Evolutionary conservation across 2,797 vertebrate genomes (phyloP).

Genomic region (Telmatherina bonti): DNA sequence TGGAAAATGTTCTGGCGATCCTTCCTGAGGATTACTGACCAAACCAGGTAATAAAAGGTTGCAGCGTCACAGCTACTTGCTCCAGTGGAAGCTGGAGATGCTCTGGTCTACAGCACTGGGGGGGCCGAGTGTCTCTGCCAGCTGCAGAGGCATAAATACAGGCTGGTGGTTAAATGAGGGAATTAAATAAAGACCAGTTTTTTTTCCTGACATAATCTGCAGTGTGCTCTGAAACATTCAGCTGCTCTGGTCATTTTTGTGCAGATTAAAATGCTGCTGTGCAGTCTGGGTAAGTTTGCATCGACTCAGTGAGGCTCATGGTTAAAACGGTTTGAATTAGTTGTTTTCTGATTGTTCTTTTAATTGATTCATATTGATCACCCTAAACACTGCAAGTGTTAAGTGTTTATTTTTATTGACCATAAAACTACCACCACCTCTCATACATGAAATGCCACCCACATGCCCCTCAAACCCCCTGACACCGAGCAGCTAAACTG

Average conservation of each 20-base stretch:
- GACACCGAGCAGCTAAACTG: not conserved
- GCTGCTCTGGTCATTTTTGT: conserved; percentile 30
- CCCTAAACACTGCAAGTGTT: conserved; percentile 21
- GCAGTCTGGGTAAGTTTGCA: conserved; percentile 29
- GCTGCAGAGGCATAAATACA: conserved; percentile 52
- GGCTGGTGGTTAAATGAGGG: conserved; percentile 50
- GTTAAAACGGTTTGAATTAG: conserved; percentile 2
- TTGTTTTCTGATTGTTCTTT: conserved; percentile 18
- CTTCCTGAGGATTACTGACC: conserved; percentile 63
- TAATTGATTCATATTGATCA: conserved; percentile 23
- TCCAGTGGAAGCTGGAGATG: conserved; percentile 32
- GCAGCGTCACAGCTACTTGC: conserved; percentile 57
- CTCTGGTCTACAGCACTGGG: conserved; percentile 32
- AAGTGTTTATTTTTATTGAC: conserved; percentile 27
- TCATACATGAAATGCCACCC: conserved; percentile 5
- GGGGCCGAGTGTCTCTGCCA: conserved; percentile 49
- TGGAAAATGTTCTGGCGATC: conserved; percentile 28
- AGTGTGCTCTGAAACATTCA: conserved; percentile 24
- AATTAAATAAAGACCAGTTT: conserved; percentile 58
- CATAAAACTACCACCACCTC: conserved; percentile 5
- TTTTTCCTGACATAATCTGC: conserved; percentile 43
- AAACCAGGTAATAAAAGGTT: conserved; percentile 62
- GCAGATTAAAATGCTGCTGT: conserved; percentile 28
- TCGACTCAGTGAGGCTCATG: conserved; percentile 17
- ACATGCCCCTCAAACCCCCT: conserved; percentile 9